phyloP scores from a whole-genome alignment of 2,888 invertebrate species.

The Rhabditoides inermis region DNA sequence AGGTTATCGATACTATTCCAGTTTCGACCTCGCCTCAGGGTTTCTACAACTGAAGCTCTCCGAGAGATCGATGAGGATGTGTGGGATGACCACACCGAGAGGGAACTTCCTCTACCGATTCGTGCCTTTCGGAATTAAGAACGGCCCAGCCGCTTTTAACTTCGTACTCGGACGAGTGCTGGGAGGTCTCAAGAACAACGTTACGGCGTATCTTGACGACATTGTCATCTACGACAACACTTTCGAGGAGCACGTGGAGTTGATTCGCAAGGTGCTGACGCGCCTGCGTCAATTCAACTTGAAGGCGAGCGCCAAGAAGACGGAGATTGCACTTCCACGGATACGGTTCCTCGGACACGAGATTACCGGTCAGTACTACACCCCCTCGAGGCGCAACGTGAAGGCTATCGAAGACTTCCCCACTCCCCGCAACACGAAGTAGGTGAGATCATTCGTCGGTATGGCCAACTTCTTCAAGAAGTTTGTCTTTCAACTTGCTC shows the following conservation, averaged over 20 bases:
- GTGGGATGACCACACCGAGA: constrained; percentile 6
- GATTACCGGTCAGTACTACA: constrained; percentile 6
- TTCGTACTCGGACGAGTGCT: constrained; percentile 9
- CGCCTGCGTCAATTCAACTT: constrained; percentile 13
- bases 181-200: constrained; percentile 9
- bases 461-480: constrained; percentile 16
- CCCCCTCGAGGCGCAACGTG: constrained; percentile 13
- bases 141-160: constrained; percentile 19
- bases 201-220: constrained; percentile 18
- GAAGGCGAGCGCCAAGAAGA: constrained; percentile 18
- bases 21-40: constrained; percentile 18
- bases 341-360: constrained; percentile 18
- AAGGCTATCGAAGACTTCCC: constrained; percentile 13
- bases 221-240: constrained; percentile 8
- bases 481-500: constrained; percentile 7
- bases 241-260: constrained; percentile 8
- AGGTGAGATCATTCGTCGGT: constrained; percentile 23
- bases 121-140: constrained; percentile 13
- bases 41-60: constrained; percentile 15
- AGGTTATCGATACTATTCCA: constrained; percentile 9
- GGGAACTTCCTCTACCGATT: constrained; percentile 11
- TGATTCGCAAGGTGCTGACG: constrained; percentile 8
- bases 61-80: constrained; percentile 2
- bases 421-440: constrained; percentile 12
- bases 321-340: constrained; percentile 4